phyloP scores from a whole-genome alignment of 1,140 invertebrate genomes.

The Helicoverpa armigera region DNA sequence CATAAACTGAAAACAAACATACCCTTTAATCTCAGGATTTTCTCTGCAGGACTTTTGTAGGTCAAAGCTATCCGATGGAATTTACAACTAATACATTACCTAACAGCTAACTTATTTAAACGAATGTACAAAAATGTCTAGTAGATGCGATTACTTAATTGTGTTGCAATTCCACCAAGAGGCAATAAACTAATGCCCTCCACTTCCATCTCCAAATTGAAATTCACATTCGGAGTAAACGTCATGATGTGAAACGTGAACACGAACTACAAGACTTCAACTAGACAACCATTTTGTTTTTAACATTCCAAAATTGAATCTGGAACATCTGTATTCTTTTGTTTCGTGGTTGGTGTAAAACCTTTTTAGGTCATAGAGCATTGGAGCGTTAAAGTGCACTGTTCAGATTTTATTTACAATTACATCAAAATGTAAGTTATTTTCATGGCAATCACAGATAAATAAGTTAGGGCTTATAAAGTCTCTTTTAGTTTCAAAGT shows the following conservation, averaged over 20 bases:
- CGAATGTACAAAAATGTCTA: slow-evolving; percentile 35
- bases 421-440: no score
- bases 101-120: slow-evolving; percentile 34
- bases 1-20: no score
- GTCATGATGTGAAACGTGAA: slow-evolving; percentile 3
- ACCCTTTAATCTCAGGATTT: no score
- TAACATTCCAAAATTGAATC: slow-evolving; percentile 20
- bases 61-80: slow-evolving; percentile 15
- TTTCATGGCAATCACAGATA: no score
- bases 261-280: background rate
- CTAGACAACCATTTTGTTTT: slow-evolving; percentile 27
- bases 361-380: background rate
- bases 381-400: background rate
- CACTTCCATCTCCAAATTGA: slow-evolving; percentile 46
- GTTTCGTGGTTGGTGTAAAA: background rate
- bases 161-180: slow-evolving; percentile 49
- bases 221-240: slow-evolving; percentile 46
- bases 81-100: slow-evolving; percentile 13
- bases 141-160: slow-evolving; percentile 46
- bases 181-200: slow-evolving; percentile 48
- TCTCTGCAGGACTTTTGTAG: no score
- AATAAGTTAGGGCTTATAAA: no score
- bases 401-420: background rate
- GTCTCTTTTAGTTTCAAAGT: no score
- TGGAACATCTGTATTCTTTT: background rate